Evolutionary conservation across 2,888 invertebrate species (phyloP).

Genomic region (Pyrrhia umbra): DNA sequence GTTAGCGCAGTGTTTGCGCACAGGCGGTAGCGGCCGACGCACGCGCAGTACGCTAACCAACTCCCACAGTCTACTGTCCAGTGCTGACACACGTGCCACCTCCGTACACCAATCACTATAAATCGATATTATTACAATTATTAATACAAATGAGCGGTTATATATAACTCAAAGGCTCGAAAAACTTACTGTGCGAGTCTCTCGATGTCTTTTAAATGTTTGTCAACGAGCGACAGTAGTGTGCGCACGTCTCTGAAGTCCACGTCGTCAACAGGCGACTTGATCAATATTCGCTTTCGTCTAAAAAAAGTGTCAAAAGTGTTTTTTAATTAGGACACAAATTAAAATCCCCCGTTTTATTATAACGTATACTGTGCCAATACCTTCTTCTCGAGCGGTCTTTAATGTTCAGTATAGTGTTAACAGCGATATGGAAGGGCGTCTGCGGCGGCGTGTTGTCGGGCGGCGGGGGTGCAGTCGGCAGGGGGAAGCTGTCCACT

Average conservation of each 20-base stretch:
- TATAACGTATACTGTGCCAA: neutral
- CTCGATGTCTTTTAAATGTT: constrained; percentile 71
- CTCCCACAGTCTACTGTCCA: constrained; percentile 76
- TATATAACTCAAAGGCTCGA: neutral
- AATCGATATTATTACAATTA: too few relatives aligned
- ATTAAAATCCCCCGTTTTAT: neutral
- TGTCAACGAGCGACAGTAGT: constrained; percentile 70
- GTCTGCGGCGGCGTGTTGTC: constrained; percentile 47
- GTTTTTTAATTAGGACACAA: too few relatives aligned
- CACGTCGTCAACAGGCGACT: constrained; percentile 68
- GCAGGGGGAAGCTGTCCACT: constrained; percentile 62
- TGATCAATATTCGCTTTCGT: constrained; percentile 50
- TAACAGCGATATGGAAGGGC: constrained; percentile 66
- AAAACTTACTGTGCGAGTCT: constrained; percentile 73
- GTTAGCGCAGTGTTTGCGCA: constrained; percentile 69
- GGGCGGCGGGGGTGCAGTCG: constrained; percentile 33
- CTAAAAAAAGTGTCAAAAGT: constrained; percentile 53
- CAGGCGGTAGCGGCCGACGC: constrained; percentile 71
- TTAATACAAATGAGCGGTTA: too few relatives aligned
- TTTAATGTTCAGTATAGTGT: constrained; percentile 66
- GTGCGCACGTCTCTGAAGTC: constrained; percentile 67
- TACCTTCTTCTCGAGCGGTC: constrained; percentile 69
- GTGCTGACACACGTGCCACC: constrained; percentile 62
- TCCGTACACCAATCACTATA: constrained; percentile 79
- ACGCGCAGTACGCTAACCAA: constrained; percentile 73